Conservation (phyloP, 2,113 vertebrate species). For the Leiothrix lutea region DNA sequence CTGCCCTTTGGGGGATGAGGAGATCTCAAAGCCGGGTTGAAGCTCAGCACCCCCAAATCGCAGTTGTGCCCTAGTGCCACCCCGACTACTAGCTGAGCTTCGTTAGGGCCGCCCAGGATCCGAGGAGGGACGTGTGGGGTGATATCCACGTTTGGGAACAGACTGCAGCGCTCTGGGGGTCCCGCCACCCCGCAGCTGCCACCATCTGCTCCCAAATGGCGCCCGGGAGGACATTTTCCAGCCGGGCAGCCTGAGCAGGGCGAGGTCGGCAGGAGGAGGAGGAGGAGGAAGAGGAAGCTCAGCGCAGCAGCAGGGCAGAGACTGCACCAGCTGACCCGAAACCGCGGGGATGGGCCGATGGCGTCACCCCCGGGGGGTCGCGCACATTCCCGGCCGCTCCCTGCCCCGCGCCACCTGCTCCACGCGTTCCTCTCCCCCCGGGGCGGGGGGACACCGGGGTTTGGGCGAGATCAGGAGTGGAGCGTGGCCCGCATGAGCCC, state of each 20-base stretch:
- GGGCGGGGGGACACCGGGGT: fast-evolving
- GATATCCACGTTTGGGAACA: not conserved
- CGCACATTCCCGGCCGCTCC: not conserved
- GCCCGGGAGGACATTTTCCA: not conserved
- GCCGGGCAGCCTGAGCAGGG: not conserved
- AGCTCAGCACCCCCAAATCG: not conserved
- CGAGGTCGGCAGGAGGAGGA: not conserved
- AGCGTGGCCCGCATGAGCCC: fast-evolving
- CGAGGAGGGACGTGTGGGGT: not conserved
- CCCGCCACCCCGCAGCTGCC: not conserved
- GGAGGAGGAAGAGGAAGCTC: not conserved
- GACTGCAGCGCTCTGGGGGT: not conserved
- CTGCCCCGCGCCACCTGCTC: not conserved
- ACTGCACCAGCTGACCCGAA: not conserved
- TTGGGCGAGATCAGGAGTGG: not conserved
- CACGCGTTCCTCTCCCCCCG: not conserved
- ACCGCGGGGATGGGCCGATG: not conserved
- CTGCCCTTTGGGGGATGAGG: not conserved
- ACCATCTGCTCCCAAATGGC: not conserved
- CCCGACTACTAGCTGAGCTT: not conserved
- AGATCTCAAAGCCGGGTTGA: too few species aligned
- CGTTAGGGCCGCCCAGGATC: fast-evolving
- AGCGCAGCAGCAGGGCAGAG: not conserved
- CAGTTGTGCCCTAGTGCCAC: not conserved
- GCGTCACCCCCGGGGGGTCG: not conserved